A percentile compares a stretch with the other conserved stretches of the same genome.
Conservation (phyloP, 2,888 invertebrate genomes). For the Agrilus mali region DNA sequence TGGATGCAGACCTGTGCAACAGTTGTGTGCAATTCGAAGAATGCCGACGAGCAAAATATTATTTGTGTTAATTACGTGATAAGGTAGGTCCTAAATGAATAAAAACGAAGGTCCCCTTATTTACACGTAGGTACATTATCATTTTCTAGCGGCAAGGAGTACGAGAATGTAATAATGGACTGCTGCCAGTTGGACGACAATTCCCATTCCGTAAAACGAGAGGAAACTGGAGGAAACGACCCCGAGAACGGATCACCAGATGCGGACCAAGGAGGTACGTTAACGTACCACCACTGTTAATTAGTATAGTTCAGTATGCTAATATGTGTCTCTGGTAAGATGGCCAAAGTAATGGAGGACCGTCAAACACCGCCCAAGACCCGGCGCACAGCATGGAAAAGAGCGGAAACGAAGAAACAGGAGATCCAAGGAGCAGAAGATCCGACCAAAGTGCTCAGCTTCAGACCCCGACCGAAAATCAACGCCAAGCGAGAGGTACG, state of each 20-base stretch:
- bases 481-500: constrained; percentile 37
- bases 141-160: constrained; percentile 67
- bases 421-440: constrained; percentile 39
- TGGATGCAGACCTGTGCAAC: constrained; percentile 97
- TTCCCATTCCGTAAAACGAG: constrained; percentile 68
- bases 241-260: constrained; percentile 84
- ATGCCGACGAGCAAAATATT: constrained; percentile 93
- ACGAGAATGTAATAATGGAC: constrained; percentile 85
- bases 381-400: constrained; percentile 31
- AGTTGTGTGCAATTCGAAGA: constrained; percentile 89
- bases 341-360: constrained; percentile 43
- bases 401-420: constrained; percentile 30
- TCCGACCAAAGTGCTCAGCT: constrained; percentile 40
- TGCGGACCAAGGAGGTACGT: constrained; percentile 58
- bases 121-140: background rate
- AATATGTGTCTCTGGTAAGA: constrained; percentile 35
- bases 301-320: constrained; percentile 24
- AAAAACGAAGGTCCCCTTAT: background rate
- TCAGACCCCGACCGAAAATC: constrained; percentile 27
- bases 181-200: constrained; percentile 84
- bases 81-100: constrained; percentile 68
- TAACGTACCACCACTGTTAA: constrained; percentile 32
- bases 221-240: constrained; percentile 63
- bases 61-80: constrained; percentile 96
- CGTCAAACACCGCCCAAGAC: constrained; percentile 38